A percentile compares a stretch with the other conserved stretches of the same genome.
Evolutionary conservation across 2,113 vertebrate species (phyloP).

Genomic region (Petaurus breviceps): DNA sequence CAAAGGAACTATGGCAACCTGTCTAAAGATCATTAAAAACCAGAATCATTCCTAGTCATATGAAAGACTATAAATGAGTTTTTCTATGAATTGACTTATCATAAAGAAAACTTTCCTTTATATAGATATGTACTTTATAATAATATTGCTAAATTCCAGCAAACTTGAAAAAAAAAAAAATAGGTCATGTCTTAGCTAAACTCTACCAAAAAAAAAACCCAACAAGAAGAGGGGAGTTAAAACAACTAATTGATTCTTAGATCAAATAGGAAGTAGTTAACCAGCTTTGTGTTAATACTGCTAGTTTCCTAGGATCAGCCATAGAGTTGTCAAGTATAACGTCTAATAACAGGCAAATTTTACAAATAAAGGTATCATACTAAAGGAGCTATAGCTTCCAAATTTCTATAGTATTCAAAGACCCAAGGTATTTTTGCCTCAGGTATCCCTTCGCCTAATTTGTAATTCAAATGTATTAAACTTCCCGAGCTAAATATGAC

Average conservation of each 20-base stretch:
- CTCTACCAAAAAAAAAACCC: slow-evolving; percentile 35
- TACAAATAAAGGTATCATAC: slow-evolving; percentile 57
- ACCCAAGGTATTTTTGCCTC: slow-evolving; percentile 73
- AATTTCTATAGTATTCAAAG: slow-evolving; percentile 72
- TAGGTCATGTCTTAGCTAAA: slow-evolving; percentile 10
- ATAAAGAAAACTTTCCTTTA: slow-evolving; percentile 32
- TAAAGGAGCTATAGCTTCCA: slow-evolving; percentile 30
- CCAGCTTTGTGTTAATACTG: slow-evolving; percentile 16
- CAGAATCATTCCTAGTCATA: background rate
- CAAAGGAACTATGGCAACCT: background rate
- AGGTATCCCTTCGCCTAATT: slow-evolving; percentile 76
- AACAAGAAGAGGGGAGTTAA: background rate
- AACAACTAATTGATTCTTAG: background rate
- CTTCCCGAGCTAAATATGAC: slow-evolving; percentile 81
- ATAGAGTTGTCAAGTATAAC: slow-evolving; percentile 48
- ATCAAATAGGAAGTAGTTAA: slow-evolving; percentile 10
- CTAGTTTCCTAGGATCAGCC: slow-evolving; percentile 25
- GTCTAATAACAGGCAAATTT: slow-evolving; percentile 39
- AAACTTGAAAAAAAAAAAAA: too few relatives aligned
- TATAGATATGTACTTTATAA: background rate
- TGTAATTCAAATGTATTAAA: slow-evolving; percentile 83
- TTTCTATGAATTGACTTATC: slow-evolving; percentile 40
- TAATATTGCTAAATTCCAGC: slow-evolving; percentile 4
- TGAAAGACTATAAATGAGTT: slow-evolving; percentile 34
- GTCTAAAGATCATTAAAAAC: background rate